Percentiles rank a stretch among this genome's conserved stretches.
phyloP scores from a whole-genome alignment of 2,113 vertebrate genomes.

The Emberiza fucata region DNA sequence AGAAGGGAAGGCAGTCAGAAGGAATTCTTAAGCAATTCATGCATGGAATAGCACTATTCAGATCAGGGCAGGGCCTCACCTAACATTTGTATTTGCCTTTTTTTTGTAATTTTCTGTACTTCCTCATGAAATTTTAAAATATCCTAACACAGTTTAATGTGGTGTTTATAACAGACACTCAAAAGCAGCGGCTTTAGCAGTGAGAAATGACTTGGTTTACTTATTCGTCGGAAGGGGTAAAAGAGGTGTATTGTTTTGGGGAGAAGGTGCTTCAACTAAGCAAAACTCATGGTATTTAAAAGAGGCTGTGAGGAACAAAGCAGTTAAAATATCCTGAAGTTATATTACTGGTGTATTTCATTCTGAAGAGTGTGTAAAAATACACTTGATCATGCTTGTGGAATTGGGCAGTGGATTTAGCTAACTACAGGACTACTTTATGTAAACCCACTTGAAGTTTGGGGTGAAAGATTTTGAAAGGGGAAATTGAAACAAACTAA shows the following conservation, averaged over 20 bases:
- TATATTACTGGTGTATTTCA: constrained; percentile 10
- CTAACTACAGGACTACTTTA: neutral
- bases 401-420: neutral
- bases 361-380: neutral
- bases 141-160: neutral
- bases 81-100: neutral
- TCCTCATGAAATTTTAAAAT: constrained; percentile 1
- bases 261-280: neutral
- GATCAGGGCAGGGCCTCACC: neutral
- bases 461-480: neutral
- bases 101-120: neutral
- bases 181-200: neutral
- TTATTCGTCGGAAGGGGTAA: neutral
- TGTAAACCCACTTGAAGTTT: constrained; percentile 1
- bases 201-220: neutral
- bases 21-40: neutral
- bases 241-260: neutral
- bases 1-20: neutral
- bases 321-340: constrained; percentile 22
- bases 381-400: neutral
- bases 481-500: neutral
- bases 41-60: neutral
- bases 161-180: neutral
- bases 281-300: neutral
- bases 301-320: constrained; percentile 9